Evolutionary conservation across 2,797 vertebrate species (phyloP), one percentile per base, ranked within the genome.

Genomic region (Channa striata): DNA sequence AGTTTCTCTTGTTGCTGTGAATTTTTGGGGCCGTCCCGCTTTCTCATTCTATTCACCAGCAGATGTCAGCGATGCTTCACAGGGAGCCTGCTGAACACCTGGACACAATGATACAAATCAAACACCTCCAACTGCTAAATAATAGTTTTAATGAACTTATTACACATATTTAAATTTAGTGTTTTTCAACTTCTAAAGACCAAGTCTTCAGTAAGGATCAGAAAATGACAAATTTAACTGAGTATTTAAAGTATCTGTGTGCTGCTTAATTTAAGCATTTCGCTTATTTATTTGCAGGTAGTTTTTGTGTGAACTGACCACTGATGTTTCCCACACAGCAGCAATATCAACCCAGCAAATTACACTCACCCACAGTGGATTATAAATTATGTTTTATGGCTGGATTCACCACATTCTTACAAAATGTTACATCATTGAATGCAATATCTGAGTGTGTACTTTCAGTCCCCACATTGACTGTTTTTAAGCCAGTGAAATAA

Each of bases 391-490:
- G 4, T 54, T 58, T 44, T n/a, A 63, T 5, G 9, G 48, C 25
- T 44, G 23, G 17, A 52, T 17, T 47, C 21, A 46, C 37, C 33
- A 59, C 47, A 39, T 8, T 33, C 19, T 80, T 82, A 37, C 68
- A 75, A 17, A 43, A 44, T 52, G 30, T 75, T 72, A 37, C 52
- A 62, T 76, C 76, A 79, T 20, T 25, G 46, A 57, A 53, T 14
- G n/a, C 42, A 49, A 10, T 8, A 2, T 51, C 17, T 33, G 16
- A 44, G 8, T 36, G 54, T 49, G 46, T 52, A 12, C 33, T 53
- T 11, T 33, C 19, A 13, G 39, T 21, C 37, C 13, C 17, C 43
- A 20, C 9, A 33, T 71, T 25, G 13, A 53, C 2, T 2, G 7
- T 1, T 63, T 48, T 43, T 7, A 36, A 51, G n/a, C 11, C 17